These are phyloP conservation scores for Apostichopus californicus DNA, from an alignment of 35 echinoderm and acorn worm genomes.

Conservation along the genomic window DNA sequence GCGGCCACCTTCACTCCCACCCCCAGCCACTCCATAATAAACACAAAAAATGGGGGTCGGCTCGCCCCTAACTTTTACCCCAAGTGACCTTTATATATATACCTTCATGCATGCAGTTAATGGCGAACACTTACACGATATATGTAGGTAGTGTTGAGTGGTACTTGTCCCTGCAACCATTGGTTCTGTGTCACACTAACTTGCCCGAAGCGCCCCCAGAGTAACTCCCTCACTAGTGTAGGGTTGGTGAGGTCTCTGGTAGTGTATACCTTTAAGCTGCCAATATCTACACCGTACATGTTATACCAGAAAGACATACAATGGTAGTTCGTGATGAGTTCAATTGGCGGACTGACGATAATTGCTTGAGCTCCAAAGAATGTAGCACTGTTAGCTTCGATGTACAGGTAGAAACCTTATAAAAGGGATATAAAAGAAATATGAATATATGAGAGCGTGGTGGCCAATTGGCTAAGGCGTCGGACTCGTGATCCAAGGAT, in stretches of 20 bases:
- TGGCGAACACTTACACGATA: constrained; percentile 26
- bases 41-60: no score
- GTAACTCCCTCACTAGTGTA: not conserved
- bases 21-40: no score
- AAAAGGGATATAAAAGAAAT: not conserved
- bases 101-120: no score
- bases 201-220: constrained; percentile 34
- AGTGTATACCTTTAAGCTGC: constrained; percentile 59
- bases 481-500: no score
- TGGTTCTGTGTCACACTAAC: not conserved
- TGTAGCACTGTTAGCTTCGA: constrained; percentile 53
- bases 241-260: constrained; percentile 22
- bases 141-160: not conserved
- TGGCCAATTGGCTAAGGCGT: no score
- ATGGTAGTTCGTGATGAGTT: constrained; percentile 11
- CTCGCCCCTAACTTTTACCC: no score
- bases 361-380: constrained; percentile 5
- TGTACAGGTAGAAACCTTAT: constrained; percentile 72
- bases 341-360: constrained; percentile 53
- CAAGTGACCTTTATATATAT: no score
- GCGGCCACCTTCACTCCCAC: no score
- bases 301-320: constrained; percentile 87
- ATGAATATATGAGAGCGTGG: not conserved
- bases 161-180: constrained; percentile 34
- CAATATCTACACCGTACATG: constrained; percentile 74